Conservation (phyloP, 1,140 invertebrate genomes). For the Macrobrachium nipponense region DNA sequence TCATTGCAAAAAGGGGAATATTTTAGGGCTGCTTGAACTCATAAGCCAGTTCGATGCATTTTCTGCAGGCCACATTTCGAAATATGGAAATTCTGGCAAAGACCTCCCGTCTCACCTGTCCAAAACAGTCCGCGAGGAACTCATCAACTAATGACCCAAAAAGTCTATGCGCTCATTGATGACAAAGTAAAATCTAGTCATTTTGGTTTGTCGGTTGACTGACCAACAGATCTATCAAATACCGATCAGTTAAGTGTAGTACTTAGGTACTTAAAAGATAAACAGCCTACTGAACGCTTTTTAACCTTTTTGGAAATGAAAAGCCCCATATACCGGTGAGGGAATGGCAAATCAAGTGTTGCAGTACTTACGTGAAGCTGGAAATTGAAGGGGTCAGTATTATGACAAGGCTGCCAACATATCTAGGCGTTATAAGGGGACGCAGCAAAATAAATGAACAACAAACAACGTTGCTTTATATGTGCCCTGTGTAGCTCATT, state of each 20-base stretch:
- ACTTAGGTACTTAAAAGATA: slow-evolving; percentile 26
- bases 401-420: too few species aligned
- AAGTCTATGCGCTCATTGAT: slow-evolving; percentile 22
- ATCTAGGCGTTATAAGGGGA: too few species aligned
- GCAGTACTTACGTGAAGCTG: too few species aligned
- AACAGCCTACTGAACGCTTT: slow-evolving; percentile 30
- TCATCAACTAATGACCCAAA: slow-evolving; percentile 36
- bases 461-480: too few species aligned
- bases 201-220: slow-evolving; percentile 38
- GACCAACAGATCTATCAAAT: neutral
- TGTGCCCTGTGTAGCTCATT: too few species aligned
- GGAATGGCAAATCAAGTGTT: too few species aligned
- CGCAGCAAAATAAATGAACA: too few species aligned
- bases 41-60: slow-evolving; percentile 62
- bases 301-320: slow-evolving; percentile 4
- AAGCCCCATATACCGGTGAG: too few species aligned
- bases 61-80: slow-evolving; percentile 61
- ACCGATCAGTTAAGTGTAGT: slow-evolving; percentile 17
- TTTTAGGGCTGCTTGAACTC: slow-evolving; percentile 62
- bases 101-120: neutral
- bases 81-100: slow-evolving; percentile 51
- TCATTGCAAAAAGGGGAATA: slow-evolving; percentile 64
- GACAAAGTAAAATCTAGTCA: slow-evolving; percentile 18
- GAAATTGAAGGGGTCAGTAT: too few species aligned
- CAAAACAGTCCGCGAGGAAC: slow-evolving; percentile 34